phyloP scores from a whole-genome alignment of 1,140 invertebrate species.

The Chymomyza costata region DNA sequence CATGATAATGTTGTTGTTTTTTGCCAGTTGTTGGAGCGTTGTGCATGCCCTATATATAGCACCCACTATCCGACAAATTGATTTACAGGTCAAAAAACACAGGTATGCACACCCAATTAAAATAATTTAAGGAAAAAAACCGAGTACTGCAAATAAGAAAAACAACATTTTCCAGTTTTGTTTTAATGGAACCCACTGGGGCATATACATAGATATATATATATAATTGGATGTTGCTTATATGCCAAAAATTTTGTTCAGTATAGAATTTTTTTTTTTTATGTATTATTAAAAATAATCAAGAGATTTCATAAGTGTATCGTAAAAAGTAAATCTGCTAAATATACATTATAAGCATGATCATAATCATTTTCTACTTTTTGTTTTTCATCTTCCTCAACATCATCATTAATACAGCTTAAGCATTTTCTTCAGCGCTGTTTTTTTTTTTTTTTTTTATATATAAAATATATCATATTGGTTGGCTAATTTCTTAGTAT shows the following conservation, averaged over 20 bases:
- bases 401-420: constrained; percentile 12
- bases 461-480: constrained; percentile 33
- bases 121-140: constrained; percentile 41
- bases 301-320: constrained; percentile 58
- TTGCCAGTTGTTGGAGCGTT: constrained; percentile 50
- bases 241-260: constrained; percentile 24
- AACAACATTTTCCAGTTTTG: constrained; percentile 16
- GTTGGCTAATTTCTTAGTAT: constrained; percentile 24
- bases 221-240: constrained; percentile 63
- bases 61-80: constrained; percentile 18
- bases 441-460: constrained; percentile 20
- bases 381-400: constrained; percentile 26
- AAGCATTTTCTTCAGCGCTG: background rate
- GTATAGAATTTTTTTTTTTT: constrained; percentile 38
- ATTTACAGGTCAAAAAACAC: constrained; percentile 15
- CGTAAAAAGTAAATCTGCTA: constrained; percentile 61
- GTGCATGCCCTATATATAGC: constrained; percentile 49
- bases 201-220: constrained; percentile 27
- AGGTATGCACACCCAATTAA: constrained; percentile 51
- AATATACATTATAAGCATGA: constrained; percentile 65
- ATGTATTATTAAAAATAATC: constrained; percentile 44
- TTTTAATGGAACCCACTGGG: constrained; percentile 69
- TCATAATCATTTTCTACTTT: no score
- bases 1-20: constrained; percentile 13
- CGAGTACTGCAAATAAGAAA: constrained; percentile 22